A percentile compares a stretch with the other conserved stretches of the same genome.
Evolutionary conservation across 2,888 invertebrate species (phyloP).

Genomic region (Zele albiditarsus): DNA sequence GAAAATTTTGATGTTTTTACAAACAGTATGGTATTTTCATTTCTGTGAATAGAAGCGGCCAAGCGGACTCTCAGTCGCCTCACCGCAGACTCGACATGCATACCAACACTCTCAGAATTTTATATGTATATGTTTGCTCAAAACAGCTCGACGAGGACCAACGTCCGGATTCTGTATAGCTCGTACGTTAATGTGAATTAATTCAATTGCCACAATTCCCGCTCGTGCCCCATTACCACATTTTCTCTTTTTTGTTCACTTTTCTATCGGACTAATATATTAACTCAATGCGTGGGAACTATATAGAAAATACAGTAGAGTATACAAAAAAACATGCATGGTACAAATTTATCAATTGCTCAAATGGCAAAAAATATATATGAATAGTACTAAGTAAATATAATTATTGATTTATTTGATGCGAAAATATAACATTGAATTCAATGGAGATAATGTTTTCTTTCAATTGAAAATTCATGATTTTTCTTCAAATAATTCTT

Average conservation of each 20-base stretch:
- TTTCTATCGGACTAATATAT: no score
- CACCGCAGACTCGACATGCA: background rate
- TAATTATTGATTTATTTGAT: no score
- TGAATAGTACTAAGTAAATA: no score
- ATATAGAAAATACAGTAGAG: no score
- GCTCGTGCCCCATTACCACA: conserved; percentile 38
- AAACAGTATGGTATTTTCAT: background rate
- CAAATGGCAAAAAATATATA: no score
- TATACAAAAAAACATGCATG: no score
- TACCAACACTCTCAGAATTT: conserved; percentile 43
- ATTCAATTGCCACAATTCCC: conserved; percentile 51
- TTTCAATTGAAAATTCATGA: no score
- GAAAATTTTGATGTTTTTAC: background rate
- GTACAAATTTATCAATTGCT: no score
- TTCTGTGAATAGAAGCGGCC: background rate
- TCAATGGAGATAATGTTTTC: no score
- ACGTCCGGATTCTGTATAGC: conserved; percentile 61
- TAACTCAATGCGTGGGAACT: no score
- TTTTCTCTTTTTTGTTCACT: background rate
- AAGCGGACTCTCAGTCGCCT: background rate
- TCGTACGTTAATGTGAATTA: conserved; percentile 56
- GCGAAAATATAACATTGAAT: no score
- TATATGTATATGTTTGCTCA: conserved; percentile 61
- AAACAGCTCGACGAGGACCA: conserved; percentile 51
- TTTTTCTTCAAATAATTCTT: no score